A percentile compares a stretch with the other conserved stretches of the same genome.
Conservation (phyloP, 2,797 vertebrate genomes). For the Sitta carolinensis region DNA sequence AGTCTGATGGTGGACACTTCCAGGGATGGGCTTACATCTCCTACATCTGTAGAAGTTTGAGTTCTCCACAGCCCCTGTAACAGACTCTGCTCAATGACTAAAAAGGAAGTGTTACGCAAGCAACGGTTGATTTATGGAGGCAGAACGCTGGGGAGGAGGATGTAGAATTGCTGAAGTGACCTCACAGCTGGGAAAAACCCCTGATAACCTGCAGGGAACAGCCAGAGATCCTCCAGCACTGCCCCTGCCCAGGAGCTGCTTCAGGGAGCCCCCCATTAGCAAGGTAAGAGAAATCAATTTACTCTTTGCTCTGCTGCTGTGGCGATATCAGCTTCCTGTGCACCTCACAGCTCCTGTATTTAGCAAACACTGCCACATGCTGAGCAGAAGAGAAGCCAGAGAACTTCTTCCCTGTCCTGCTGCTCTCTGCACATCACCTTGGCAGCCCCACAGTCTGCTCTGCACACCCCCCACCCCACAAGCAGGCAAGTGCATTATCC, state of each 20-base stretch:
- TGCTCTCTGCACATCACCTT: rapidly evolving
- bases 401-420: rapidly evolving
- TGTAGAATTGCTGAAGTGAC: too few relatives aligned
- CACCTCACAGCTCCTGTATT: rapidly evolving
- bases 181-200: too few relatives aligned
- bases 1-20: not conserved
- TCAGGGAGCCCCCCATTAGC: rapidly evolving
- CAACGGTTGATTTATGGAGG: rapidly evolving
- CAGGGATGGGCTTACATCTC: not conserved
- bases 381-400: not conserved
- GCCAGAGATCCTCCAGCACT: not conserved
- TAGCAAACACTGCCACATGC: not conserved
- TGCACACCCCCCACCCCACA: rapidly evolving
- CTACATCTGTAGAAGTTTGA: rapidly evolving
- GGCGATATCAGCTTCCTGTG: not conserved
- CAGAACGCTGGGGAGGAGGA: rapidly evolving
- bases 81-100: not conserved
- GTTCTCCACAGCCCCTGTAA: not conserved
- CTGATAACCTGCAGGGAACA: too few relatives aligned
- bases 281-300: not conserved
- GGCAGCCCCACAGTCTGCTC: not conserved
- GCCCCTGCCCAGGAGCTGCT: too few relatives aligned
- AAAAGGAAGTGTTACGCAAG: not conserved
- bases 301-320: not conserved
- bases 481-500: not conserved